These are phyloP conservation scores for Colius striatus DNA, from an alignment of 2,113 vertebrate species.

Conservation along the genomic window DNA sequence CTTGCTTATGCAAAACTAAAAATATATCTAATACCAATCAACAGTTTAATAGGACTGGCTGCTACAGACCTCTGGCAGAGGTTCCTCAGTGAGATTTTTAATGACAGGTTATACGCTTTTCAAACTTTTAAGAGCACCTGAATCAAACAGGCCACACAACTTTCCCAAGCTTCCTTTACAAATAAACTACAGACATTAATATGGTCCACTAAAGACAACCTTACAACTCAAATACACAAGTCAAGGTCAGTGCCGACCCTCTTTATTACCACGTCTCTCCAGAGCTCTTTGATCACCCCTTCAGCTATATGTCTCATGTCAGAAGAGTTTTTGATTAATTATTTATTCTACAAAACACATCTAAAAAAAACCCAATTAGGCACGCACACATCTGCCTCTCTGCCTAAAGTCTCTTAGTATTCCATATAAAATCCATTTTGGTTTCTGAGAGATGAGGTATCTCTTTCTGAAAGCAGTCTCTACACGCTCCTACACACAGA, in stretches of 20 bases:
- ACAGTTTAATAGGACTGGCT: background rate
- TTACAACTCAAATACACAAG: background rate
- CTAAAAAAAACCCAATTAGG: background rate
- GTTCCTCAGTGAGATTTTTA: background rate
- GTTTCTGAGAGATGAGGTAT: background rate
- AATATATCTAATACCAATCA: background rate
- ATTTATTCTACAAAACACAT: background rate
- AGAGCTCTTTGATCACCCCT: background rate
- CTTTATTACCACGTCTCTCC: background rate
- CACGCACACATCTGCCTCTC: background rate
- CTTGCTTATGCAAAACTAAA: background rate
- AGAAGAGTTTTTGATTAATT: background rate
- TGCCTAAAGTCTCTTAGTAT: background rate
- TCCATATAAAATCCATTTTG: background rate
- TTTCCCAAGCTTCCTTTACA: background rate
- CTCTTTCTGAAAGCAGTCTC: background rate
- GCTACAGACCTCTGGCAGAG: background rate
- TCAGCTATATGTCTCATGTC: background rate
- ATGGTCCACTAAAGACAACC: background rate
- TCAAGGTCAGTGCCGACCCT: background rate
- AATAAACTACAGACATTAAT: background rate
- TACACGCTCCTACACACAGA: background rate
- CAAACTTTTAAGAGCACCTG: background rate
- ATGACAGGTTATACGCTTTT: background rate
- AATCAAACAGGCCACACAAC: background rate